Base-by-base conservation (phyloP, 1,140 invertebrate species). In the Condylostylus longicornis region DNA sequence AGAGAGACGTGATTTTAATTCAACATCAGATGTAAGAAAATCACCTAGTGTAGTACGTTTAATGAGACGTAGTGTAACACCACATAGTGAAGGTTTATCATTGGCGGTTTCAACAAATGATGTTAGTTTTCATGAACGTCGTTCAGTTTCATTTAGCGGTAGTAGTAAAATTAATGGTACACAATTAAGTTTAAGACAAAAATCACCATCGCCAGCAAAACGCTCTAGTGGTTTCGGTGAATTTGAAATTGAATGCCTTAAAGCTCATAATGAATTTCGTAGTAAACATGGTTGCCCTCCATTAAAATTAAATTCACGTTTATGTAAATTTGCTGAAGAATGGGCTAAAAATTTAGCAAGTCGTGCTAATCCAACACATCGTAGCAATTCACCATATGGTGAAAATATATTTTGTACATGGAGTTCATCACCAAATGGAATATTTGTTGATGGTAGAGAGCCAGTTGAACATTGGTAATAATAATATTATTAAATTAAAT, bases 371-470 rank as follows among this genome's bases (percentile, higher is more conserved):
- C 67, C 88, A 46, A 68, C 80, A 42, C 85, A 88, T 49, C 72
- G 82, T 31, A 68, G 73, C 18, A 73, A 79, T 46, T 71, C 68
- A 42, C 72, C 75, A 19, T 82, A 83, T 51, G 80, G 82, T 4
- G 82, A 84, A 53, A 85, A 84, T 54, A 72, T 84, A 42, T 84
- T 75, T 49, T 75, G 71, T 39, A 68, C 74, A 47, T 82, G 77
- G 72, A 77, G 76, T 27, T 77, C 76, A 1, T 70, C 79, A 51
- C 70, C 73, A 8, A 75, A 72, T 41, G 72, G 74, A 15, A 53
- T 18, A 19, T 4, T 58, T 10, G 65, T 83, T 2, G 61, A 66
- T 22, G 82, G 81, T 14, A 65, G 69, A 23, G 72, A 75, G 38
- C 75, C 80, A 0, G 80, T 84, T 2, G 75, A 83, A 18, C 73